Base-by-base conservation (phyloP, 2,797 vertebrate genomes). In the Anguilla pacifica region DNA sequence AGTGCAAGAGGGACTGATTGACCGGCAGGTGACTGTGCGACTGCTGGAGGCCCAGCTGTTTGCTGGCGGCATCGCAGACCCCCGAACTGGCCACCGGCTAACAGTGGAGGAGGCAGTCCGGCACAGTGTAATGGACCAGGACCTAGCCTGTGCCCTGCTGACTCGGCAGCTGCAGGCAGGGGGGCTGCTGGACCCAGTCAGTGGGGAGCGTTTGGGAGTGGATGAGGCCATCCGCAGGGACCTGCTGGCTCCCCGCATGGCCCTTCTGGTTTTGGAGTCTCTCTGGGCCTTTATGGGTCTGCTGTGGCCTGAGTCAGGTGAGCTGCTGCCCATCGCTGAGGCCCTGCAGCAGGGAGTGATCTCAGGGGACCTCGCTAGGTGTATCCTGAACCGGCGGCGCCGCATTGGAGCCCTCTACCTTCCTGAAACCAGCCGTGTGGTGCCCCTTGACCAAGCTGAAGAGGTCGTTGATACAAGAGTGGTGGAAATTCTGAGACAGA, bases 31-130 rank as follows among this genome's bases (percentile, higher is more conserved):
- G 1, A 95, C 95, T 0, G 87, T 96, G 82, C 95, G 97, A 89
- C 90, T 99, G 70, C 94, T 99, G 83, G 99, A 99, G 95, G 96
- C 97, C 85, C 98, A 99, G n/a, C 96, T 99, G 53, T 97, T 98
- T 93, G 98, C 98, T 7, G 98, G 98, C 22, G 98, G 98, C 89
- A 98, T 99, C 51, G 94, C 93, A 35, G 98, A 99, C 91, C 97
- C 97, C 17, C 96, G 97, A 83, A 97, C 98, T 0, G 97, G 98
- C 25, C 97, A 97, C 89, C 95, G 97, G 46, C 93, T 99, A 88
- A 97, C 95, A 0, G 92, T 98, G 72, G 93, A 96, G 0, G 97
- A 98, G 86, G 98, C 98, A 0, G 89, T 97, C 86, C 94, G 93
- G 86, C 95, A 97, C 22, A 93, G 95, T 64, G 94, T 98, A 70